A percentile compares a stretch with the other conserved stretches of the same genome.
phyloP scores from a whole-genome alignment of 2,888 invertebrate genomes.

The Lymantria dispar region DNA sequence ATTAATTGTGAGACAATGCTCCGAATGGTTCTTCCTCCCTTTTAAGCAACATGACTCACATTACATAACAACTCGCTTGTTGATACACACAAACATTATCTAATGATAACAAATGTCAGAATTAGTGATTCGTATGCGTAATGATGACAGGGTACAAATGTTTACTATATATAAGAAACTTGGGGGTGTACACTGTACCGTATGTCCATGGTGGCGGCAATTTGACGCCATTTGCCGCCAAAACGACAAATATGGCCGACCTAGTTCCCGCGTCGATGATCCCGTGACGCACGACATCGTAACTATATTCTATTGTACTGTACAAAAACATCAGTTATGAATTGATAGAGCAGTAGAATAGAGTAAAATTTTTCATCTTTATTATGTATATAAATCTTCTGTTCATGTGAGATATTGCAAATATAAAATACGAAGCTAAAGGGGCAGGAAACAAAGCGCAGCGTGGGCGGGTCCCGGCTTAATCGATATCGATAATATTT shows the following conservation, averaged over 20 bases:
- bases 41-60: neutral
- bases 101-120: constrained; percentile 10
- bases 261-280: constrained; percentile 45
- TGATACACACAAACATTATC: constrained; percentile 9
- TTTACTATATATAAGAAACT: constrained; percentile 28
- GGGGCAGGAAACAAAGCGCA: too few relatives aligned
- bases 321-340: too few relatives aligned
- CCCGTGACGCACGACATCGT: constrained; percentile 43
- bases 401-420: too few relatives aligned
- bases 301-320: constrained; percentile 13
- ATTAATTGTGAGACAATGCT: too few relatives aligned
- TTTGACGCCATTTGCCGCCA: constrained; percentile 55
- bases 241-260: constrained; percentile 60
- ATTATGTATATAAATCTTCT: too few relatives aligned
- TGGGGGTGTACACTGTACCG: constrained; percentile 28
- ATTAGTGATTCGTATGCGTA: constrained; percentile 20
- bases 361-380: too few relatives aligned
- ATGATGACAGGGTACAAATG: constrained; percentile 31
- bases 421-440: too few relatives aligned
- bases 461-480: too few relatives aligned
- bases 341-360: too few relatives aligned
- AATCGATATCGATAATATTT: too few relatives aligned
- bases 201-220: constrained; percentile 45
- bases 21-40: too few relatives aligned
- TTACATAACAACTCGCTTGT: constrained; percentile 7